These are phyloP conservation scores for Elachura formosa DNA, from an alignment of 2,113 vertebrate species.

Conservation along the genomic window DNA sequence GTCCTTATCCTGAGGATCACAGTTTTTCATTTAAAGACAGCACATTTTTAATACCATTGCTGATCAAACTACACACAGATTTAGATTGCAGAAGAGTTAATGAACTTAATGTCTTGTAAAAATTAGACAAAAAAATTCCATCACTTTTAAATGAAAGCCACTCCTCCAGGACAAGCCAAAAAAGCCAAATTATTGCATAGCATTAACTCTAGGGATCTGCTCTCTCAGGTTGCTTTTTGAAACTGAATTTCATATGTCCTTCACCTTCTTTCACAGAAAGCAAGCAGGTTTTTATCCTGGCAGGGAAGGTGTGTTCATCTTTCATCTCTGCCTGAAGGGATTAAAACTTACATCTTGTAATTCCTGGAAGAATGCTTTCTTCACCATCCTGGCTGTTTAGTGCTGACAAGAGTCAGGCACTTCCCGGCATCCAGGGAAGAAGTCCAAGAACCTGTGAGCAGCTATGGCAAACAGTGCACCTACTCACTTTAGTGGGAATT, in stretches of 20 bases:
- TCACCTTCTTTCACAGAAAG: not conserved
- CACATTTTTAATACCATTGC: not conserved
- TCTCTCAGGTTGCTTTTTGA: not conserved
- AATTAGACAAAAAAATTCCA: not conserved
- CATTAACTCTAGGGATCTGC: not conserved
- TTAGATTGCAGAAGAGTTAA: not conserved
- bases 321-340: conserved; percentile 5
- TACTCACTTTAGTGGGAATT: not conserved
- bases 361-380: not conserved
- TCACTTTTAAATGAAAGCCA: not conserved
- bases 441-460: not conserved
- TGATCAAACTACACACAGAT: not conserved
- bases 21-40: not conserved
- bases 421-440: not conserved
- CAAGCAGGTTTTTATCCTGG: not conserved
- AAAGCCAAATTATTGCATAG: not conserved
- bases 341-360: not conserved
- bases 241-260: not conserved
- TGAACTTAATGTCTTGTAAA: not conserved
- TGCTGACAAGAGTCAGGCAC: not conserved
- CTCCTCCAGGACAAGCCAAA: not conserved
- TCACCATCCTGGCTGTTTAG: not conserved
- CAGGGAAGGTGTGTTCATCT: not conserved
- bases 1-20: not conserved
- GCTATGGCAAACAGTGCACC: not conserved